Conservation (phyloP, 1,140 invertebrate species). For the Caenorhabditis inopinata region DNA sequence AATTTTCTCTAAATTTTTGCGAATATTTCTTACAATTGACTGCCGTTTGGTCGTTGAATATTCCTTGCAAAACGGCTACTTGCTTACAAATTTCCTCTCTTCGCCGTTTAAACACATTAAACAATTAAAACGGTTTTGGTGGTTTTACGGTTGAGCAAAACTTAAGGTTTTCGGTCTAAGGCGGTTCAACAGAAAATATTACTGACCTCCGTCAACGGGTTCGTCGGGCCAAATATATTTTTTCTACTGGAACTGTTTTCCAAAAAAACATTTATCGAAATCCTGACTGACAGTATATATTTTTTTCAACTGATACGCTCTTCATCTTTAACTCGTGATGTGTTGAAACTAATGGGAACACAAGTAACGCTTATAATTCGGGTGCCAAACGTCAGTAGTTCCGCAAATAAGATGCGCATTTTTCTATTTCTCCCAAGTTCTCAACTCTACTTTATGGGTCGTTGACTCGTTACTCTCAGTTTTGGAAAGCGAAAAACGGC, state of each 20-base stretch:
- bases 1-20: background rate
- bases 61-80: background rate
- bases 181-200: too few species aligned
- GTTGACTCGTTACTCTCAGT: slow-evolving; percentile 3
- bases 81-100: too few species aligned
- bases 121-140: background rate
- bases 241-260: too few species aligned
- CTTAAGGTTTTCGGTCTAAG: too few species aligned
- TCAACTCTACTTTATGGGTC: background rate
- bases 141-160: too few species aligned
- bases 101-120: background rate
- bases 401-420: slow-evolving; percentile 9
- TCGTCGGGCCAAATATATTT: too few species aligned
- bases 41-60: background rate
- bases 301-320: background rate
- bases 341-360: background rate
- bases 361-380: background rate
- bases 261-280: too few species aligned
- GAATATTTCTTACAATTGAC: slow-evolving; percentile 10
- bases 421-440: background rate
- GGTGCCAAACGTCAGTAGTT: background rate
- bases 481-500: background rate
- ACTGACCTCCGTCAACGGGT: too few species aligned
- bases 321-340: background rate
- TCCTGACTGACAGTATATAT: too few species aligned